Percentiles rank a stretch among this genome's conserved stretches.
Conservation (phyloP, 2,888 invertebrate genomes). For the Hypomecis punctinalis region DNA sequence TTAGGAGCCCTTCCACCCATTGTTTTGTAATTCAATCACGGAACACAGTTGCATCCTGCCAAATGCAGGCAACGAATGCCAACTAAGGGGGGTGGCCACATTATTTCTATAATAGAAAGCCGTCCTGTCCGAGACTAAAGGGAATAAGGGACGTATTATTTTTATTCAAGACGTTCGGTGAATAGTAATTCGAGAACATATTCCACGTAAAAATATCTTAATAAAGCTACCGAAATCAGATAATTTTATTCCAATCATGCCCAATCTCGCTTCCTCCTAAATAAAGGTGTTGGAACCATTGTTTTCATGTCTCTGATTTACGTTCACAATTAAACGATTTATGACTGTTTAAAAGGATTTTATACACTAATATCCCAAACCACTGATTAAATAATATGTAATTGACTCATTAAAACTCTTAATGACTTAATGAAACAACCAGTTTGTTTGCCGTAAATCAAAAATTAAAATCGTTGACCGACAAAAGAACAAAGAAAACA, state of each 20-base stretch:
- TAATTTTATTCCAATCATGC: conserved; percentile 80
- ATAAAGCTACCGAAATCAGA: conserved; percentile 73
- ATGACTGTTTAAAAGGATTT: conserved; percentile 71
- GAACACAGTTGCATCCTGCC: conserved; percentile 79
- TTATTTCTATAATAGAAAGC: conserved; percentile 67
- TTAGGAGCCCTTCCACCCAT: conserved; percentile 51
- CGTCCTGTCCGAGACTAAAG: conserved; percentile 73
- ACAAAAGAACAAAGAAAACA: conserved; percentile 36
- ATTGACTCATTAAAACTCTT: conserved; percentile 24
- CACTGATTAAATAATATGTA: conserved; percentile 35
- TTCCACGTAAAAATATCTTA: conserved; percentile 80
- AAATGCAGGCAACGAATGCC: conserved; percentile 76
- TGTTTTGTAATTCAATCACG: conserved; percentile 76
- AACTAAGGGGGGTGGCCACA: conserved; percentile 73
- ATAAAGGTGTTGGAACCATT: conserved; percentile 62
- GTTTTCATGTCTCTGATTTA: conserved; percentile 72
- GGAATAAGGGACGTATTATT: conserved; percentile 79
- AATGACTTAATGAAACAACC: conserved; percentile 21
- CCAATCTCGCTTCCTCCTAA: conserved; percentile 71
- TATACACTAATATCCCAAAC: conserved; percentile 45
- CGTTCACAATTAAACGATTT: conserved; percentile 66
- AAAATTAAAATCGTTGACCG: conserved; percentile 32
- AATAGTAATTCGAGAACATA: conserved; percentile 74
- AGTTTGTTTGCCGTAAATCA: conserved; percentile 21
- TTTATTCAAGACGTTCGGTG: conserved; percentile 76